Evolutionary conservation across 2,797 vertebrate species (phyloP).

Genomic region (Labroides dimidiatus): DNA sequence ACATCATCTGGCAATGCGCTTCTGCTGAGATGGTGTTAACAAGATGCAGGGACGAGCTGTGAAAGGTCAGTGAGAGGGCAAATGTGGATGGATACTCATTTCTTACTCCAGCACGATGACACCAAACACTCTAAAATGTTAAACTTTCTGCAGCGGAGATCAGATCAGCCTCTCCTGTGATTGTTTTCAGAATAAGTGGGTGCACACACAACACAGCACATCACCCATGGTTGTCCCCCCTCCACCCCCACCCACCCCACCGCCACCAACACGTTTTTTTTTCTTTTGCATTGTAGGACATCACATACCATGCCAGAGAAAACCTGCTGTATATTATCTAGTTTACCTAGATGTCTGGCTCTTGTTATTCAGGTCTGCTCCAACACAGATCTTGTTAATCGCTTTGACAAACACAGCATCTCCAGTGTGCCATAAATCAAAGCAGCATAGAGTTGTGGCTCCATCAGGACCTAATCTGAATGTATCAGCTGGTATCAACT

Average conservation of each 20-base stretch:
- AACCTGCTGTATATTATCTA: slow-evolving; percentile 44
- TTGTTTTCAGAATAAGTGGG: background rate
- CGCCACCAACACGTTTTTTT: background rate
- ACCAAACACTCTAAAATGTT: slow-evolving; percentile 32
- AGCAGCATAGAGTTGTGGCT: slow-evolving; percentile 69
- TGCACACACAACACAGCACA: slow-evolving; percentile 6
- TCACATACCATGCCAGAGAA: slow-evolving; percentile 20
- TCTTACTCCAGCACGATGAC: slow-evolving; percentile 26
- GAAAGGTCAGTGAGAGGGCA: slow-evolving; percentile 67
- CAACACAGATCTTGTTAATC: slow-evolving; percentile 74
- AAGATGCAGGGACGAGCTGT: slow-evolving; percentile 49
- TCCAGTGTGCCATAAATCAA: slow-evolving; percentile 65
- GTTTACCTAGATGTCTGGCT: slow-evolving; percentile 58
- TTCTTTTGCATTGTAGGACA: slow-evolving; percentile 29
- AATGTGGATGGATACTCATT: slow-evolving; percentile 49
- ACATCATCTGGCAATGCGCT: slow-evolving; percentile 74
- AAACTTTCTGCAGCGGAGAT: slow-evolving; percentile 14
- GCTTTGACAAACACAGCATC: slow-evolving; percentile 75
- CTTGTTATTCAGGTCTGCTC: slow-evolving; percentile 66
- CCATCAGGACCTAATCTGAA: slow-evolving; percentile 71
- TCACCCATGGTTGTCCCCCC: background rate
- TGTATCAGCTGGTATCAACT: slow-evolving; percentile 67
- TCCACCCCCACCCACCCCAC: no score
- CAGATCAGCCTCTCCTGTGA: background rate
- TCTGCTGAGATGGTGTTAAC: slow-evolving; percentile 56